Evolutionary conservation across 2,888 invertebrate species (phyloP).

Genomic region (Ferdinandea cuprea): DNA sequence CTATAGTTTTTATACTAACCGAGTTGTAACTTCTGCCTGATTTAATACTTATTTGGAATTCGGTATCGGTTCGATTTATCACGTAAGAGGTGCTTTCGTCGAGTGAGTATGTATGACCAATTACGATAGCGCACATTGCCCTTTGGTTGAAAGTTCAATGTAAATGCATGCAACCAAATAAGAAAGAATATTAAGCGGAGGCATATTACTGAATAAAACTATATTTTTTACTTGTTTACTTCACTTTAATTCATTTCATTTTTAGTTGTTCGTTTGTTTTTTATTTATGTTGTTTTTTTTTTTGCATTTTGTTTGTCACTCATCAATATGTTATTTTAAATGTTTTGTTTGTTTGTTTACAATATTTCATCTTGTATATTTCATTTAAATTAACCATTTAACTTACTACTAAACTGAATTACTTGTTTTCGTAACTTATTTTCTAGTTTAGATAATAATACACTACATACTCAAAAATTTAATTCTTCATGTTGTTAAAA

Average conservation of each 20-base stretch:
- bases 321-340: conserved; percentile 31
- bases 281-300: conserved; percentile 42
- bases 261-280: conserved; percentile 39
- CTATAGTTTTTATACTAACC: no score
- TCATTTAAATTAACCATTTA: conserved; percentile 67
- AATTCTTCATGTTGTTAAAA: conserved; percentile 12
- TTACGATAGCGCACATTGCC: no score
- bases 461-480: conserved; percentile 47
- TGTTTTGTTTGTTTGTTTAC: conserved; percentile 25
- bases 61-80: no score
- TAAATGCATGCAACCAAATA: no score
- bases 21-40: no score
- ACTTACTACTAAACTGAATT: conserved; percentile 70
- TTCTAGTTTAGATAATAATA: conserved; percentile 68
- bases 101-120: no score
- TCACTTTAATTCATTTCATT: conserved; percentile 32
- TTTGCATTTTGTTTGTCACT: conserved; percentile 64
- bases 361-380: conserved; percentile 32
- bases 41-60: no score
- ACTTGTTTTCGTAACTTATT: conserved; percentile 46
- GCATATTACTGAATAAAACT: no score
- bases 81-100: no score
- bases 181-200: no score
- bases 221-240: no score
- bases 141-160: no score